phyloP scores from a whole-genome alignment of 2,888 invertebrate genomes.

The Eilema depressum region DNA sequence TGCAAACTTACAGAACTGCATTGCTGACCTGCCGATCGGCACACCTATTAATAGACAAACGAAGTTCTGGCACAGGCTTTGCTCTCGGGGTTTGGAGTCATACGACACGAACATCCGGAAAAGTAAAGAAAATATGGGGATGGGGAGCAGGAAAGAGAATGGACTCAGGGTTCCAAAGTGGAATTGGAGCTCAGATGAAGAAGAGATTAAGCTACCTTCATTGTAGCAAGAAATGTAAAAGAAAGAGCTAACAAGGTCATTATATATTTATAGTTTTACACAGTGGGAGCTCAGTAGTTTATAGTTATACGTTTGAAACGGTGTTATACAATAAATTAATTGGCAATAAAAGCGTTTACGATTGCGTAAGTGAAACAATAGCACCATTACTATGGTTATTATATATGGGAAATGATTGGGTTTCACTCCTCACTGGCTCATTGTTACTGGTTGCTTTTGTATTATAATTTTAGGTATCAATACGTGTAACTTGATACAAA shows the following conservation, averaged over 20 bases:
- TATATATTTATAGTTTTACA: background rate
- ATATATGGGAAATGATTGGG: constrained; percentile 50
- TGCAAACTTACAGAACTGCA: too few species aligned
- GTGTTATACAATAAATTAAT: constrained; percentile 41
- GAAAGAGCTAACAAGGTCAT: background rate
- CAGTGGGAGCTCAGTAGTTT: background rate
- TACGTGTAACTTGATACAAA: constrained; percentile 10
- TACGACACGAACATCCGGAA: background rate
- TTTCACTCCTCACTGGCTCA: constrained; percentile 46
- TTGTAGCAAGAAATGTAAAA: background rate
- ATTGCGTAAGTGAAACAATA: constrained; percentile 48
- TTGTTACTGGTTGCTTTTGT: constrained; percentile 47
- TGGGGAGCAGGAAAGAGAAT: background rate
- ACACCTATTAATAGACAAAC: too few species aligned
- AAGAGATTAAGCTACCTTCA: constrained; percentile 18
- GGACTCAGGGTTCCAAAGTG: background rate
- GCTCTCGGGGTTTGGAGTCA: too few species aligned
- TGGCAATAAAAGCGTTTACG: constrained; percentile 25
- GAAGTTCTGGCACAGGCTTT: too few species aligned
- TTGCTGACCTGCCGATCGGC: background rate
- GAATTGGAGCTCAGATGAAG: background rate
- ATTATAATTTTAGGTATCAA: constrained; percentile 41
- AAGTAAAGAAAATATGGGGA: background rate
- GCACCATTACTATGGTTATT: constrained; percentile 46
- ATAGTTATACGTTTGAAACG: background rate